A percentile compares a stretch with the other conserved stretches of the same genome.
Evolutionary conservation across 2,797 vertebrate genomes (phyloP).

Genomic region (Acanthornis magna): DNA sequence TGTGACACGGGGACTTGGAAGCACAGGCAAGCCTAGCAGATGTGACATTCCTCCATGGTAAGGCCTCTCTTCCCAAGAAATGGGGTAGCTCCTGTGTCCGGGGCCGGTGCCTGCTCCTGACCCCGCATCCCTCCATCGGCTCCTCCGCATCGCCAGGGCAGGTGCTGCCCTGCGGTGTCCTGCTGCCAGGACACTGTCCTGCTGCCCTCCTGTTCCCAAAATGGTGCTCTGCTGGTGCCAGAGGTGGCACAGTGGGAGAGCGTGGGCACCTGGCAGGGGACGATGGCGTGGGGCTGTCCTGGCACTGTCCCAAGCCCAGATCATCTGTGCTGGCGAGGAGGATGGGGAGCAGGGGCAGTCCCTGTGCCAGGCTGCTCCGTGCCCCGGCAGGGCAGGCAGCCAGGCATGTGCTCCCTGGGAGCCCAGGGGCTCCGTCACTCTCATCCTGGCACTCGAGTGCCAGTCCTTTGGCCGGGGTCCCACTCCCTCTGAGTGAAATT

Average conservation of each 20-base stretch:
- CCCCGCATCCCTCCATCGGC: neutral
- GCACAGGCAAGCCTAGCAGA: neutral
- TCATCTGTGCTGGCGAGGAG: neutral
- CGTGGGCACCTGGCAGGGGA: neutral
- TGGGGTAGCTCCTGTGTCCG: neutral
- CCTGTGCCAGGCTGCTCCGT: neutral
- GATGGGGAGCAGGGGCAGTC: neutral
- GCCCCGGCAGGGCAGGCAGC: neutral
- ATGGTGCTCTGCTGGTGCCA: neutral
- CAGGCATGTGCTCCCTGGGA: neutral
- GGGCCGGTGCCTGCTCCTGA: neutral
- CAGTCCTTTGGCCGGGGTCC: neutral
- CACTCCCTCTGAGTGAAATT: neutral
- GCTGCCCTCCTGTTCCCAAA: neutral
- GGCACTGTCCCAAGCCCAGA: neutral
- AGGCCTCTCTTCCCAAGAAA: neutral
- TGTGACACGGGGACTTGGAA: neutral
- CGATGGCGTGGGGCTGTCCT: neutral
- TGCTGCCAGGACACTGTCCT: neutral
- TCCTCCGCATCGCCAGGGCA: neutral
- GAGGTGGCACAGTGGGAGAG: neutral
- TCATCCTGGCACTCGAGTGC: neutral
- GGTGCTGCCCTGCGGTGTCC: neutral
- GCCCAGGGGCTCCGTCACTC: neutral
- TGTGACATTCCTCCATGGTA: slow-evolving; percentile 30